Evolutionary conservation across 2,113 vertebrate genomes (phyloP), one percentile per base, ranked within the genome.

Genomic region (Rhineura floridana): DNA sequence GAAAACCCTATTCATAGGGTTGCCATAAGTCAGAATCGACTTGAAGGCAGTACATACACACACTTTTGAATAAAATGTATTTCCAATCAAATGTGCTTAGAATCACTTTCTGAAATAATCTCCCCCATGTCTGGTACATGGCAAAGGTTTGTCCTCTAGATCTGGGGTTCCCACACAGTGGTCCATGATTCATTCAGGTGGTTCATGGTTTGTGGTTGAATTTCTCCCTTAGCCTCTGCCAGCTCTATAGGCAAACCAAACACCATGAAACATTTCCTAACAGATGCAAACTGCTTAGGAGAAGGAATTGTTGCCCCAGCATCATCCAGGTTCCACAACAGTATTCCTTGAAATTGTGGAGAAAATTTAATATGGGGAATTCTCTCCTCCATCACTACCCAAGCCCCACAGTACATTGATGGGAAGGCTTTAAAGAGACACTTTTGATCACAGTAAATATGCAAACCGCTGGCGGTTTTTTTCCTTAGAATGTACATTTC

Each of bases 111-210:
- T 72, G 50, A 8, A 33, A 2, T n/a, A 65, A 69, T 77, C 46
- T 84, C 87, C 89, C 63, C 23, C 69, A 83, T 67, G 78, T 59
- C 48, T 91, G 52, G 87, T 52, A 48, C n/a, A 67, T 48, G 7
- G n/a, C n/a, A n/a, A n/a, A n/a, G n/a, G n/a, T n/a, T n/a, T n/a
- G n/a, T n/a, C n/a, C n/a, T n/a, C n/a, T n/a, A n/a, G n/a, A n/a
- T n/a, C n/a, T n/a, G n/a, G n/a, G n/a, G n/a, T n/a, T n/a, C n/a
- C n/a, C n/a, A n/a, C n/a, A n/a, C n/a, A n/a, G n/a, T n/a, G n/a
- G n/a, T n/a, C n/a, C n/a, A n/a, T n/a, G n/a, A n/a, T n/a, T n/a
- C n/a, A n/a, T n/a, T n/a, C n/a, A n/a, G n/a, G n/a, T n/a, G n/a
- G n/a, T n/a, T n/a, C n/a, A n/a, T n/a, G n/a, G n/a, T n/a, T n/a